Percentiles rank a stretch among this genome's conserved stretches.
Conservation (phyloP, 1,140 invertebrate genomes). For the Goniozus legneri region DNA sequence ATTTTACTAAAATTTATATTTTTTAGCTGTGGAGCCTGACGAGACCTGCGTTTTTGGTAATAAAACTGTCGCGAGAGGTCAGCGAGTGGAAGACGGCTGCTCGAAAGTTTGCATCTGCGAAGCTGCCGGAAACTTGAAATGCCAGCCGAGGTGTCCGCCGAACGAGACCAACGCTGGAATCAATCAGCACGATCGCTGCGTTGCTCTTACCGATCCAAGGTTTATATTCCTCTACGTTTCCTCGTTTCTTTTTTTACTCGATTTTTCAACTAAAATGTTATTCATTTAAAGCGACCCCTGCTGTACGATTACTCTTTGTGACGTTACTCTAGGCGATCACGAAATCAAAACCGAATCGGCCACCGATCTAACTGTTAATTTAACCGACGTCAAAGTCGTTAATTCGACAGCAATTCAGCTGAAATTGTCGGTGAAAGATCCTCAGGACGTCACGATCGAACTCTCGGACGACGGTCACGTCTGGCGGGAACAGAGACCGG, state of each 20-base stretch:
- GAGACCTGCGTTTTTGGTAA: slow-evolving; percentile 75
- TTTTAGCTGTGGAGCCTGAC: slow-evolving; percentile 36
- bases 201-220: slow-evolving; percentile 39
- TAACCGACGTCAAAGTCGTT: slow-evolving; percentile 45
- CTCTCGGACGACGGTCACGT: slow-evolving; percentile 48
- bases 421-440: slow-evolving; percentile 35
- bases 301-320: slow-evolving; percentile 79
- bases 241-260: slow-evolving; percentile 3
- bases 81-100: slow-evolving; percentile 75
- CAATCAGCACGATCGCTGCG: slow-evolving; percentile 48
- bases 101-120: slow-evolving; percentile 73
- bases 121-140: slow-evolving; percentile 66
- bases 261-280: slow-evolving; percentile 8
- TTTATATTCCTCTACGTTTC: slow-evolving; percentile 15
- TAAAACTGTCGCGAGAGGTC: slow-evolving; percentile 66
- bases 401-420: slow-evolving; percentile 49
- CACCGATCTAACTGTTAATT: slow-evolving; percentile 36
- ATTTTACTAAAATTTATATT: no score
- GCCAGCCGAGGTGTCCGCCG: slow-evolving; percentile 64
- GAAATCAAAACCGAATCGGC: slow-evolving; percentile 56
- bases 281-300: slow-evolving; percentile 64
- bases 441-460: slow-evolving; percentile 37
- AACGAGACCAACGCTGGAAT: slow-evolving; percentile 39
- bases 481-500: slow-evolving; percentile 42
- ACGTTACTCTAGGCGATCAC: slow-evolving; percentile 71